A percentile compares a stretch with the other conserved stretches of the same genome.
phyloP scores from a whole-genome alignment of 2,888 invertebrate species.

The Ormyrus pomaceus region DNA sequence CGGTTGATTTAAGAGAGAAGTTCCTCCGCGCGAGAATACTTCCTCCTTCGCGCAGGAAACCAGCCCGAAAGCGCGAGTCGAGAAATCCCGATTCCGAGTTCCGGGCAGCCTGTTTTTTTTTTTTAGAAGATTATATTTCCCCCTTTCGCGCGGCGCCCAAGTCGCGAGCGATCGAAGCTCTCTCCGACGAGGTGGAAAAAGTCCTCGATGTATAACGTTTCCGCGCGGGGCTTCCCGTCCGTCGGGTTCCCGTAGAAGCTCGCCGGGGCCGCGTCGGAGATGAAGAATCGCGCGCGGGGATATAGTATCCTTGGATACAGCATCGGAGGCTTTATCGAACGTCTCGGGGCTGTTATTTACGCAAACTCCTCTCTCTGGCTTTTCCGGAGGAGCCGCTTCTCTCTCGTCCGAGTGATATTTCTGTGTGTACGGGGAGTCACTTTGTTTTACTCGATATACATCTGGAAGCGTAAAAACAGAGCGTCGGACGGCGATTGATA shows the following conservation, averaged over 20 bases:
- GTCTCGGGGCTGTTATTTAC: background rate
- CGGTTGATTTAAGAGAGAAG: no score
- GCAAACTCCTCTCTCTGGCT: background rate
- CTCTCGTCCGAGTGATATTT: no score
- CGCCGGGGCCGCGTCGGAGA: background rate
- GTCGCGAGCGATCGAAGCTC: background rate
- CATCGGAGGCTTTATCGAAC: background rate
- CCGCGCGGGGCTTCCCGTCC: background rate
- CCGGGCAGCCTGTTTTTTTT: no score
- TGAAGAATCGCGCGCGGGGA: background rate
- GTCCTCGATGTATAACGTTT: background rate
- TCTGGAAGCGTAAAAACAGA: constrained; percentile 4
- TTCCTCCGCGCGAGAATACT: no score
- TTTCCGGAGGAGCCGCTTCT: background rate
- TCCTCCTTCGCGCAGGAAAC: no score
- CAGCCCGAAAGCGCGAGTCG: no score
- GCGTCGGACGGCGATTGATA: background rate
- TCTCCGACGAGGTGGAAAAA: background rate
- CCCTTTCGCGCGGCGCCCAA: no score
- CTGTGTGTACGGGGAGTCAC: background rate
- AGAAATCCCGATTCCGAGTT: no score
- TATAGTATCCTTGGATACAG: background rate
- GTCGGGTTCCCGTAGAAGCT: background rate
- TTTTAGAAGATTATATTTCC: no score
- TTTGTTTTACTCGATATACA: background rate